A percentile compares a stretch with the other conserved stretches of the same genome.
These are phyloP conservation scores for Opisthograptis luteolata DNA, from an alignment of 2,888 invertebrate genomes.

Conservation along the genomic window DNA sequence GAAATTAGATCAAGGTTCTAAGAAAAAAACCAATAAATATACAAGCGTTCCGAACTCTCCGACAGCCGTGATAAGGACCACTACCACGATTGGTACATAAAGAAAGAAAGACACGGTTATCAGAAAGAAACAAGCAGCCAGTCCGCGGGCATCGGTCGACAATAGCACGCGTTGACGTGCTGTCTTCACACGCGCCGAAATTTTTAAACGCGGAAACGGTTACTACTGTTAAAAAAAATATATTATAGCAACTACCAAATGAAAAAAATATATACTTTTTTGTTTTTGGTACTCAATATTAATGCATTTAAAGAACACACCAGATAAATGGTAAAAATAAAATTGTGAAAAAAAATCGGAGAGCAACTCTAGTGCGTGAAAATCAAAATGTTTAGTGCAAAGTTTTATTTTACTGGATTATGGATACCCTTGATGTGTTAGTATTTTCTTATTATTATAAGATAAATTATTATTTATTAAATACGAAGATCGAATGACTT, in stretches of 20 bases:
- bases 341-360: neutral
- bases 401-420: conserved; percentile 11
- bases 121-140: neutral
- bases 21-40: conserved; percentile 5
- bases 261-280: too few relatives aligned
- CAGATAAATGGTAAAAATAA: too few relatives aligned
- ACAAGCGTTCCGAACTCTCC: neutral
- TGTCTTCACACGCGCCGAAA: neutral
- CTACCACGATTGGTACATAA: neutral
- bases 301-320: too few relatives aligned
- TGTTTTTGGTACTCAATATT: too few relatives aligned
- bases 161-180: neutral
- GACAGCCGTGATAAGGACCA: neutral
- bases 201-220: neutral
- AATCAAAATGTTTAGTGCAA: conserved; percentile 40
- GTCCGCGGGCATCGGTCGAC: neutral
- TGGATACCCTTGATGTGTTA: conserved; percentile 35
- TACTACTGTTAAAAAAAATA: neutral
- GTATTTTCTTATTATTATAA: conserved; percentile 28
- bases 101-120: neutral
- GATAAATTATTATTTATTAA: conserved; percentile 20
- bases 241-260: too few relatives aligned
- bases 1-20: conserved; percentile 12
- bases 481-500: conserved; percentile 18
- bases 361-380: neutral